Evolutionary conservation across 2,888 invertebrate genomes (phyloP).

Genomic region (Macrophya annulata): DNA sequence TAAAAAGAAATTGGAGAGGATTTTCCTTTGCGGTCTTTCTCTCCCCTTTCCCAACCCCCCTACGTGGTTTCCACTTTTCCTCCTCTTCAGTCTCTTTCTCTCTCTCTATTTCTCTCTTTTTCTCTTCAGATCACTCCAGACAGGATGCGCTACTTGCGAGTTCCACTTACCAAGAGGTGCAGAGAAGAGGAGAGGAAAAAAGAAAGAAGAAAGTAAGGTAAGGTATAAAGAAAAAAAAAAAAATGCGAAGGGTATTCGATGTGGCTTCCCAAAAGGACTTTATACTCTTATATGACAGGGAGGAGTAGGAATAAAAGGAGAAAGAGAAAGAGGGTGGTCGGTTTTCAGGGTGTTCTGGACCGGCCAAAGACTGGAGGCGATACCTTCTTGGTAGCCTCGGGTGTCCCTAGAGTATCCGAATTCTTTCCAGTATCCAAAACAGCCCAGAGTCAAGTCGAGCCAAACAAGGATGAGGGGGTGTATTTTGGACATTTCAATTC

Average conservation of each 20-base stretch:
- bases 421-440: conserved; percentile 42
- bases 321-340: background rate
- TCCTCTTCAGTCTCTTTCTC: background rate
- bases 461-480: background rate
- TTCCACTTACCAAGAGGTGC: background rate
- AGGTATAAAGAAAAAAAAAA: background rate
- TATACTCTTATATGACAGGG: conserved; percentile 36
- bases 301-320: background rate
- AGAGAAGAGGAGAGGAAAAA: background rate
- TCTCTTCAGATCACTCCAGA: background rate
- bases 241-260: conserved; percentile 21
- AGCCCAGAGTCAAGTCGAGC: conserved; percentile 1
- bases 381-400: background rate
- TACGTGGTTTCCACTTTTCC: background rate
- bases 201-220: background rate
- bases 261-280: conserved; percentile 40
- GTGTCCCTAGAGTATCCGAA: conserved; percentile 32
- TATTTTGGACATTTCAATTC: conserved; percentile 20
- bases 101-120: too few relatives aligned
- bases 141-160: conserved; percentile 11
- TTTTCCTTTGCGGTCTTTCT: conserved; percentile 1
- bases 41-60: background rate
- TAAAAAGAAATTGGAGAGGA: conserved; percentile 51
- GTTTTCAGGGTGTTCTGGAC: conserved; percentile 32
- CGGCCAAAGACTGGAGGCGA: background rate